phyloP scores from a whole-genome alignment of 2,113 vertebrate genomes.

The Papio anubis region DNA sequence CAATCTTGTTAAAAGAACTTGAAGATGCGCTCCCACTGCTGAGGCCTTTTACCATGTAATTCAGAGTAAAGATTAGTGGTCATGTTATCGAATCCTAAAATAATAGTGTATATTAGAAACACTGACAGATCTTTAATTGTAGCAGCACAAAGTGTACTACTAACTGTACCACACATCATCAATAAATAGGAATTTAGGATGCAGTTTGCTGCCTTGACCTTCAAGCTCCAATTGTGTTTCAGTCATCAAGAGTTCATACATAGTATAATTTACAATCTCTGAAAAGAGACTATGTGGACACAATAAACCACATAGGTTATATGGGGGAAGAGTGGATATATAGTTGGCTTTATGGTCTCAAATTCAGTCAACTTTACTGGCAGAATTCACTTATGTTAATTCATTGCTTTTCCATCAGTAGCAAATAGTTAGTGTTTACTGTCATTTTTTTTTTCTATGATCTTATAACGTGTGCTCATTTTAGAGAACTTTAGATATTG shows the following conservation, averaged over 20 bases:
- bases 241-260: conserved; percentile 83
- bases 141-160: conserved; percentile 54
- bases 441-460: conserved; percentile 60
- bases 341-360: conserved; percentile 67
- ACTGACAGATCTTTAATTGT: conserved; percentile 42
- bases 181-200: conserved; percentile 86
- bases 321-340: conserved; percentile 59
- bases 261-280: conserved; percentile 84
- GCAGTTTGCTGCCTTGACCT: conserved; percentile 86
- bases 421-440: conserved; percentile 53
- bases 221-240: conserved; percentile 86
- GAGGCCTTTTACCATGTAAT: background rate
- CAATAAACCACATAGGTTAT: conserved; percentile 78
- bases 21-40: background rate
- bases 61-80: background rate
- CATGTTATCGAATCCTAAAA: background rate
- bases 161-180: conserved; percentile 88
- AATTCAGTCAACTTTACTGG: conserved; percentile 72
- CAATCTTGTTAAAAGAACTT: background rate
- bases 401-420: conserved; percentile 60
- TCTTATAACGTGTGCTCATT: background rate
- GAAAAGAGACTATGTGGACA: conserved; percentile 77
- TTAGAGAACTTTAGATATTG: conserved; percentile 19
- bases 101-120: background rate
- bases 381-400: conserved; percentile 73